These are phyloP conservation scores for Gallinago stenura DNA, from an alignment of 2,797 vertebrate genomes.

Conservation along the genomic window DNA sequence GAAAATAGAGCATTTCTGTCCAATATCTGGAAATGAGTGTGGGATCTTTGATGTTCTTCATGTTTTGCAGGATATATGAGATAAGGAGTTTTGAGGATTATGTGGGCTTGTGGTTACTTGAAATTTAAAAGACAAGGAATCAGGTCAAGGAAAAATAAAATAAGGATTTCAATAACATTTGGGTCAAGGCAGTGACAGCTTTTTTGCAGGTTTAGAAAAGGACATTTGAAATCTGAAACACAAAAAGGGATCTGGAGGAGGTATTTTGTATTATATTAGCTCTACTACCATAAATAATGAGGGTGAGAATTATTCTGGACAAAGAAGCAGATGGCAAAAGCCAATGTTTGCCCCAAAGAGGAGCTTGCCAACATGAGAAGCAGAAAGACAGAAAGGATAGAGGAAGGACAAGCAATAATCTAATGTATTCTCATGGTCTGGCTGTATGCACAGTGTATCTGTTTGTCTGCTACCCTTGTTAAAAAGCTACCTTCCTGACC, in stretches of 20 bases:
- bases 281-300: not conserved
- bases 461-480: not conserved
- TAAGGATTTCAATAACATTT: not conserved
- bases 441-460: not conserved
- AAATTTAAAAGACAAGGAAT: not conserved
- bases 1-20: not conserved
- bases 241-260: not conserved
- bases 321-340: not conserved
- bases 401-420: not conserved
- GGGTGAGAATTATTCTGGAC: not conserved
- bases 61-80: not conserved
- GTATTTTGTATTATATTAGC: not conserved
- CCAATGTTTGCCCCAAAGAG: not conserved
- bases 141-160: not conserved
- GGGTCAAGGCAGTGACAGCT: not conserved
- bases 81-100: not conserved
- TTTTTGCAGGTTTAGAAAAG: not conserved
- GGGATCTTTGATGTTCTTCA: not conserved
- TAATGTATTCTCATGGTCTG: not conserved
- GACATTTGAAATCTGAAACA: not conserved
- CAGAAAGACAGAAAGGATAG: not conserved
- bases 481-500: not conserved
- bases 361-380: not conserved
- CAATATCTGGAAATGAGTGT: not conserved
- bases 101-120: not conserved